Base-by-base conservation (phyloP, 1,140 invertebrate genomes). In the Coelopa frigida region DNA sequence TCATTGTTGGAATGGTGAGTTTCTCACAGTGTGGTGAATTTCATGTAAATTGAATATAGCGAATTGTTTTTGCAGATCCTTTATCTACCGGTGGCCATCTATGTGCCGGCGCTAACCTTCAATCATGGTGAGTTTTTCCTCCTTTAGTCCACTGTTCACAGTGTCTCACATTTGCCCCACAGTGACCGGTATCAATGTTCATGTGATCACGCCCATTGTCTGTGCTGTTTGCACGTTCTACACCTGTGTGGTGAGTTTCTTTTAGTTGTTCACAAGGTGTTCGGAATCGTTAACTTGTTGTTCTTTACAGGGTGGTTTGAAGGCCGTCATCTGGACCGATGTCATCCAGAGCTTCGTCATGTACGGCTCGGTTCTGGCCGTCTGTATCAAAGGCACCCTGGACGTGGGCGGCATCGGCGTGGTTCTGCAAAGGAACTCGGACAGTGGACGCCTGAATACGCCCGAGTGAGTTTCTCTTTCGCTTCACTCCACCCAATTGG, bases 261-360 rank as follows among this genome's bases (percentile, higher is more conserved):
- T 15, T 6, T 6, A 36, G 33, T 21, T 21, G 7, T 6, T 27
- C 6, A 4, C 10, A 2, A 4, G 14, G 21, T 11, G 3, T 8
- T 43, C 7, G 21, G 8, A 20, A 15, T 2, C 11, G 20, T 36
- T 24, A 0, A 12, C 17, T 36, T 0, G 3, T 41, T 47, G 42
- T 54, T 51, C 37, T 70, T 72, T 46, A 49, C 53, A 94, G 89
- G 91, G 92, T 57, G 92, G 92, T 18, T 76, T 96, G 40, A 90
- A 89, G 72, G 91, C 91, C 3, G 92, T 95, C 1, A 83, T 96
- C 44, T 91, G 87, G 89, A 93, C 91, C 1, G 93, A 96, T 71
- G 83, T 88, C 7, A 84, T 94, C 53, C 93, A 95, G 72, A 76
- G 80, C 12, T 74, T 86, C 4, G 76, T 92, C 1, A 94, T 95